phyloP scores from a whole-genome alignment of 2,113 vertebrate species.

The Microcebus tavaratra region DNA sequence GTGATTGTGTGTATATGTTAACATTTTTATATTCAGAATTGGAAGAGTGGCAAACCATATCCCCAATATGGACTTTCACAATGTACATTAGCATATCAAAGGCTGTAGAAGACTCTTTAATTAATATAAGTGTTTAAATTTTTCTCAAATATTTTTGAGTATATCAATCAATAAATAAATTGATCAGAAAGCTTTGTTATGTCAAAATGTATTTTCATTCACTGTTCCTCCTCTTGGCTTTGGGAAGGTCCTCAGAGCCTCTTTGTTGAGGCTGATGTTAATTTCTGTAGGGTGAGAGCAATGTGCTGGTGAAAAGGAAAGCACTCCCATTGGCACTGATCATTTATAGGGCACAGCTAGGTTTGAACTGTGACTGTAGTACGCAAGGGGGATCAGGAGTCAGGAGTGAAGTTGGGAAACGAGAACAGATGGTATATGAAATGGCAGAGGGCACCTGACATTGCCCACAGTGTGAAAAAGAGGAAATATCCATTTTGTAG shows the following conservation, averaged over 20 bases:
- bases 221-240: background rate
- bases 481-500: background rate
- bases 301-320: background rate
- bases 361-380: background rate
- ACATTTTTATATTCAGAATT: background rate
- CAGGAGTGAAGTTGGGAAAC: background rate
- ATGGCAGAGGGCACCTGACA: background rate
- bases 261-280: background rate
- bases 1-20: background rate
- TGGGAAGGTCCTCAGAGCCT: background rate
- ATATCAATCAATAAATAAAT: background rate
- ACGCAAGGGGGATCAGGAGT: background rate
- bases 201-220: background rate
- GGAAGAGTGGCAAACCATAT: background rate
- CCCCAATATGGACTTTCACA: background rate
- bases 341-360: background rate
- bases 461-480: background rate
- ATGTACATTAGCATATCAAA: background rate
- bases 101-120: background rate
- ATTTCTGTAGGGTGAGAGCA: background rate
- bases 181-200: background rate
- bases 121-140: background rate
- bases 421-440: background rate
- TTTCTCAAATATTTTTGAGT: background rate
- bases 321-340: background rate